Evolutionary conservation across 1,140 invertebrate species (phyloP).

Genomic region (Uloborus diversus): DNA sequence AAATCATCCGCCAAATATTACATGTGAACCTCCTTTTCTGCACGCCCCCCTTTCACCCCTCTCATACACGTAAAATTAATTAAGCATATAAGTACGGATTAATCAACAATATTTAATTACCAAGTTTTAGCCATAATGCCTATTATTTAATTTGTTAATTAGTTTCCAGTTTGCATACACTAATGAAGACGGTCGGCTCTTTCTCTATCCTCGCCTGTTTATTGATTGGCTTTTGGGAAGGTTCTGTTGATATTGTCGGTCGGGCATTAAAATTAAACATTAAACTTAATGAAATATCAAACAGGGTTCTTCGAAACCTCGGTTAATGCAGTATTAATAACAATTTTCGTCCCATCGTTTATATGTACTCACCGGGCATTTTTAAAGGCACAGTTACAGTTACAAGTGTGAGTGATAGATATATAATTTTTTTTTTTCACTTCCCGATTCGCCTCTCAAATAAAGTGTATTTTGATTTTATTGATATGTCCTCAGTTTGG

Average conservation of each 20-base stretch:
- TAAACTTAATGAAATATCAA: constrained; percentile 57
- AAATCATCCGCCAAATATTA: background rate
- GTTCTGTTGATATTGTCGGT: constrained; percentile 50
- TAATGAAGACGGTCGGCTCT: constrained; percentile 21
- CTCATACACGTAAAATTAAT: constrained; percentile 51
- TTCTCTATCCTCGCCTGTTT: constrained; percentile 8
- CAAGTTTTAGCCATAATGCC: constrained; percentile 55
- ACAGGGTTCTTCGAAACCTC: constrained; percentile 33
- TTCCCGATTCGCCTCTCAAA: background rate
- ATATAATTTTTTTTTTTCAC: background rate
- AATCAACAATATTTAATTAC: constrained; percentile 57
- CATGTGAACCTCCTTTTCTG: background rate
- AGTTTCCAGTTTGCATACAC: constrained; percentile 51
- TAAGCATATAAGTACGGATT: constrained; percentile 55
- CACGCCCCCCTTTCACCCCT: background rate
- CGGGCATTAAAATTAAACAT: constrained; percentile 55
- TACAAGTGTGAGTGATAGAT: no score
- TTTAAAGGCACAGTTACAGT: no score
- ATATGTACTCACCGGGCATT: background rate
- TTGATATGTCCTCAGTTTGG: constrained; percentile 20
- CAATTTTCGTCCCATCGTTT: constrained; percentile 13
- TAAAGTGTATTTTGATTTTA: constrained; percentile 51
- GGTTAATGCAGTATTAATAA: constrained; percentile 40
- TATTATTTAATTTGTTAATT: constrained; percentile 57
- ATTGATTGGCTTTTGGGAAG: constrained; percentile 42